Evolutionary conservation across 2,888 invertebrate genomes (phyloP), one percentile per base, ranked within the genome.

Genomic region (Scelioninae gen. 2): DNA sequence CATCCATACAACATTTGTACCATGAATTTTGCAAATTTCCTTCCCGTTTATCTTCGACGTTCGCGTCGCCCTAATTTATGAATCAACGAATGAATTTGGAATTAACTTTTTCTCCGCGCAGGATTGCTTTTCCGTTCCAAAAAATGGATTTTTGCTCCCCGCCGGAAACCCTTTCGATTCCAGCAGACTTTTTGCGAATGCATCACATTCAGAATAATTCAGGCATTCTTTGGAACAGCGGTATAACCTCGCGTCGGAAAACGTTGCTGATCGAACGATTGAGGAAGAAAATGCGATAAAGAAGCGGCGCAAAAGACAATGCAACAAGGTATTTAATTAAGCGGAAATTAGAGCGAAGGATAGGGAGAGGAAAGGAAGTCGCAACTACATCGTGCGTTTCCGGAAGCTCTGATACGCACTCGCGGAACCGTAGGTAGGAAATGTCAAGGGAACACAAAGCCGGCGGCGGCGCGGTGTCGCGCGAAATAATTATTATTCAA

Each of bases 281-380:
- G 25, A 16, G 35, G 39, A 31, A 28, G 39, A 41, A 55, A 53
- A 41, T 4, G 18, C 0, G 46, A 58, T 15, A 46, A 58, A 58
- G 46, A 25, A 58, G 25, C 25, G 19, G 4, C 11, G 48, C 28
- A 15, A 35, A 43, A 64, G 46, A 67, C 67, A 67, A 50, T 33
- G 41, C 41, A 39, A 39, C 41, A 16, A 22, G 13, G 39, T 35
- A 53, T 52, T 69, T 63, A 70, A 71, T 71, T 57, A 48, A 64
- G 58, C 31, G 72, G 50, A 72, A 76, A 74, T 75, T 61, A 70
- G 55, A 72, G 46, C 55, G 69, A 72, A 65, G n/a, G n/a, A n/a
- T n/a, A 70, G 67, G 50, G 43, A 55, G 69, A 70, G 55, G 33
- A 50, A 43, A 71, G 71, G 69, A 69, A 69, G 69, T 60, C n/a